phyloP scores from a whole-genome alignment of 1,140 invertebrate species.

The Drosophila tropicalis region DNA sequence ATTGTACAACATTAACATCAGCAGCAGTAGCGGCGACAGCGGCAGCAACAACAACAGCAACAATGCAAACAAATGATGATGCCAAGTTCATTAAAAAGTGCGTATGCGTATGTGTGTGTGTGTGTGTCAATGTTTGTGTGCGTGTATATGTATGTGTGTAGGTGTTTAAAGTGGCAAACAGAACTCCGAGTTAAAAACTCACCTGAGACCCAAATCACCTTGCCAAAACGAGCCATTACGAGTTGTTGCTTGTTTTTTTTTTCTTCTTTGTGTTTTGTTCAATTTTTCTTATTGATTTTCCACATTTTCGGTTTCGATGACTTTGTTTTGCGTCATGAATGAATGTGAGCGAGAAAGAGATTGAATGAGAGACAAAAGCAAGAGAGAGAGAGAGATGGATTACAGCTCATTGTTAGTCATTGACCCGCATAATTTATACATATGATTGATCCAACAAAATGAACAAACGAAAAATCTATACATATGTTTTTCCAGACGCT shows the following conservation, averaged over 20 bases:
- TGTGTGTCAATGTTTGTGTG: constrained; percentile 6
- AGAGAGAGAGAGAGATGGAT: constrained; percentile 1
- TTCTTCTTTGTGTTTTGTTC: too few relatives aligned
- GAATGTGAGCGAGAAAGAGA: constrained; percentile 7
- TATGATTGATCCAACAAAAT: constrained; percentile 55
- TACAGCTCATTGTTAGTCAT: constrained; percentile 49
- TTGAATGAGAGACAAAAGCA: neutral
- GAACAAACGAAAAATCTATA: constrained; percentile 8
- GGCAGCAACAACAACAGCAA: neutral
- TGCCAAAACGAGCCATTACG: constrained; percentile 21
- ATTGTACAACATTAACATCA: constrained; percentile 3
- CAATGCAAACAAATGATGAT: constrained; percentile 85
- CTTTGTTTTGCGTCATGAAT: constrained; percentile 15
- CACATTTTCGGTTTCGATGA: constrained; percentile 31
- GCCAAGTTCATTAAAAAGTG: constrained; percentile 87
- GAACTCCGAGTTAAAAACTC: constrained; percentile 28
- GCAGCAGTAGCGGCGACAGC: neutral
- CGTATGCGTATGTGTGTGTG: constrained; percentile 54
- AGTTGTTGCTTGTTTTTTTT: constrained; percentile 35
- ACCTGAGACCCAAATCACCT: constrained; percentile 53
- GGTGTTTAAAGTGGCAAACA: constrained; percentile 41
- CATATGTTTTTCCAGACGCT: constrained; percentile 85
- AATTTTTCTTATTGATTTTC: constrained; percentile 64
- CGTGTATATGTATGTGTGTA: constrained; percentile 23
- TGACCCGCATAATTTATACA: constrained; percentile 58